phyloP scores from a whole-genome alignment of 1,140 invertebrate species.

The Drosophila aff. region DNA sequence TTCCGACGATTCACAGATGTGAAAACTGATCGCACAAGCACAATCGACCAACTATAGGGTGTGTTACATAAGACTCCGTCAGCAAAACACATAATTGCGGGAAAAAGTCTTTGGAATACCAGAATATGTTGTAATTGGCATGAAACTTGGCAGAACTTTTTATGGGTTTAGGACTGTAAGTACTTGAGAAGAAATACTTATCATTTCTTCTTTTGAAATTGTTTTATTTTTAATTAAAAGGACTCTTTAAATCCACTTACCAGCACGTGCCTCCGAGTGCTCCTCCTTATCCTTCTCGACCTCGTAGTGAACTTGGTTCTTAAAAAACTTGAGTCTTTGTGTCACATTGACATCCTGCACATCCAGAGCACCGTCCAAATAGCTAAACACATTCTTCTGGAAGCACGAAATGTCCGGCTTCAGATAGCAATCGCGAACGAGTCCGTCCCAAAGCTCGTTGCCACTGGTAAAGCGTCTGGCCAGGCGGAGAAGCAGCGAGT shows the following conservation, averaged over 20 bases:
- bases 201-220: neutral
- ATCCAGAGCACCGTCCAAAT: slow-evolving; percentile 88
- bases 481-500: slow-evolving; percentile 72
- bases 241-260: slow-evolving; percentile 41
- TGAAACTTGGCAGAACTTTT: neutral
- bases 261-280: slow-evolving; percentile 51
- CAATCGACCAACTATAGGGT: slow-evolving; percentile 23
- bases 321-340: slow-evolving; percentile 89
- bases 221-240: too few relatives aligned
- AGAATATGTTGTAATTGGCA: neutral
- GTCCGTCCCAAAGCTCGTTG: slow-evolving; percentile 89
- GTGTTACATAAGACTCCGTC: slow-evolving; percentile 30
- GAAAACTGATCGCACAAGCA: slow-evolving; percentile 58
- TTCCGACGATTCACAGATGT: slow-evolving; percentile 37
- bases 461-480: slow-evolving; percentile 86
- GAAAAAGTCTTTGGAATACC: neutral
- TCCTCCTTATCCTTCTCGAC: slow-evolving; percentile 69
- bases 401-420: slow-evolving; percentile 90
- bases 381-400: slow-evolving; percentile 90
- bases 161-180: neutral
- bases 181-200: neutral
- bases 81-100: slow-evolving; percentile 17
- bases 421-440: slow-evolving; percentile 89
- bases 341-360: slow-evolving; percentile 89
- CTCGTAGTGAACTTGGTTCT: slow-evolving; percentile 88